phyloP scores from a whole-genome alignment of 2,888 invertebrate species.

The Physocephala rufipes region DNA sequence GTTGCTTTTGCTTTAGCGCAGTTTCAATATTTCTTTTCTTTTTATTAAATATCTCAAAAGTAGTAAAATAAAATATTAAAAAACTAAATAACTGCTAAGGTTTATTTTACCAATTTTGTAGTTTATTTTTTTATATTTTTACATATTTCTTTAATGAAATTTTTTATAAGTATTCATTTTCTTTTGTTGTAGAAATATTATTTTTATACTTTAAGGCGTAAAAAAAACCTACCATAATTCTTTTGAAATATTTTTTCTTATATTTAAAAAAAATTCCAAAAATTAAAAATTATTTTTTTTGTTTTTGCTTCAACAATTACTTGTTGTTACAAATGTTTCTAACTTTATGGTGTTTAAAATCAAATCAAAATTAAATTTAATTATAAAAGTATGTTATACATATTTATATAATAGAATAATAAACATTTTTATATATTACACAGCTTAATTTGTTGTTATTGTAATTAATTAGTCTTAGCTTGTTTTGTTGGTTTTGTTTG shows the following conservation, averaged over 20 bases:
- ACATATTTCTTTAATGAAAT: neutral
- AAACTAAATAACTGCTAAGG: constrained; percentile 29
- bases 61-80: constrained; percentile 13
- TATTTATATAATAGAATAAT: constrained; percentile 28
- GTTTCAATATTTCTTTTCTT: neutral
- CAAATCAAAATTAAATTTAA: constrained; percentile 3
- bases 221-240: too few relatives aligned
- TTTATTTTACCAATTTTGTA: neutral
- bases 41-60: constrained; percentile 10
- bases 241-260: neutral
- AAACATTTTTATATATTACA: constrained; percentile 32
- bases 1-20: constrained; percentile 8
- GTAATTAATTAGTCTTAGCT: constrained; percentile 24
- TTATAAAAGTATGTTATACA: constrained; percentile 5
- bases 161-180: neutral
- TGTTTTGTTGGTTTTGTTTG: constrained; percentile 32
- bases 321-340: neutral
- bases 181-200: neutral
- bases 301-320: neutral
- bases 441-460: constrained; percentile 34
- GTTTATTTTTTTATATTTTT: neutral
- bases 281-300: neutral
- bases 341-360: neutral
- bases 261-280: neutral
- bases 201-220: constrained; percentile 10